A percentile compares a stretch with the other conserved stretches of the same genome.
These are phyloP conservation scores for Amphimedon queenslandica DNA, from an alignment of 37 sponge, comb jelly and placozoan genomes.

Conservation along the genomic window DNA sequence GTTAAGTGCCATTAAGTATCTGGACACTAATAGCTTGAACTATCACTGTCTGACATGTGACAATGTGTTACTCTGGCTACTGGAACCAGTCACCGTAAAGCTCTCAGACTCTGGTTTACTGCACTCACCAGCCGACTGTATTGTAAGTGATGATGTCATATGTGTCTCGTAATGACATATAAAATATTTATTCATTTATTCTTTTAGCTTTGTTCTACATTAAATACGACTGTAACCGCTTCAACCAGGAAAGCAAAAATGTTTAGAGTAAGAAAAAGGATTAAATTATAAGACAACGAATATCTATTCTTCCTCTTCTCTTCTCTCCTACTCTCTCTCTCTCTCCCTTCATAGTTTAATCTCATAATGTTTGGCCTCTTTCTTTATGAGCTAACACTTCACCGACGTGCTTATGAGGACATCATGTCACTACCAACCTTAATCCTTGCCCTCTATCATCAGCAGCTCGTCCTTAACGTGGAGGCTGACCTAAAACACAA, in stretches of 20 bases:
- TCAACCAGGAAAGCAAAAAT: too few relatives aligned
- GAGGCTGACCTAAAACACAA: slow-evolving; percentile 51
- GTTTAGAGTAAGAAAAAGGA: too few relatives aligned
- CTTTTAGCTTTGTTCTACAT: background rate
- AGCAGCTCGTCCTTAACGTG: slow-evolving; percentile 49
- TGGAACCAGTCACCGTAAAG: slow-evolving; percentile 54
- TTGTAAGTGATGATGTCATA: slow-evolving; percentile 15
- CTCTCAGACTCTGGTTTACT: slow-evolving; percentile 63
- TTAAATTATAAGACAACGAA: too few relatives aligned
- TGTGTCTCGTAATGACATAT: too few relatives aligned
- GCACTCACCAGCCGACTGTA: slow-evolving; percentile 30
- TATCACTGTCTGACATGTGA: slow-evolving; percentile 43
- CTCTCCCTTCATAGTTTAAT: slow-evolving; percentile 28
- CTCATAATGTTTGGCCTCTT: slow-evolving; percentile 62
- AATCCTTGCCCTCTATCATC: slow-evolving; percentile 36
- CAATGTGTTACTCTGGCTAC: slow-evolving; percentile 51
- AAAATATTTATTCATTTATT: background rate
- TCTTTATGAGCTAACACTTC: slow-evolving; percentile 72
- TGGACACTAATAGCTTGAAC: slow-evolving; percentile 15
- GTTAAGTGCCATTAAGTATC: slow-evolving; percentile 39
- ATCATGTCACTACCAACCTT: slow-evolving; percentile 44
- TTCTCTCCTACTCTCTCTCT: background rate
- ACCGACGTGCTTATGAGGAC: slow-evolving; percentile 54
- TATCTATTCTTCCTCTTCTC: background rate
- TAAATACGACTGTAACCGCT: background rate